phyloP scores from a whole-genome alignment of 2,888 invertebrate species.

The Eumerus sabulonum region DNA sequence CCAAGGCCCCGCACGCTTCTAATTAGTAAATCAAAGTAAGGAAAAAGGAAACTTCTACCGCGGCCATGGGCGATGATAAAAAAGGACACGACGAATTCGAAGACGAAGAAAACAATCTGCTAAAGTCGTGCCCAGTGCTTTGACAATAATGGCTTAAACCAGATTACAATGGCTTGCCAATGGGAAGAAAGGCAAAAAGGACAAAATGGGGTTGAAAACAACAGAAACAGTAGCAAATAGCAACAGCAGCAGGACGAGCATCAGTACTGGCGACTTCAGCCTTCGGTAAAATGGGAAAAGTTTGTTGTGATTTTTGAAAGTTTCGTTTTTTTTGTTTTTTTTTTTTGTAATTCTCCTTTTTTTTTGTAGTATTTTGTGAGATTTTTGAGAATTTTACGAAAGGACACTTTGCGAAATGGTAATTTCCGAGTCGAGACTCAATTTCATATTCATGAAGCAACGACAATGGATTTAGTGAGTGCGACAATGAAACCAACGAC shows the following conservation, averaged over 20 bases:
- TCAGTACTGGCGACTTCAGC: too few relatives aligned
- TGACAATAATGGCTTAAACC: constrained; percentile 67
- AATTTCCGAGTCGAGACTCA: constrained; percentile 63
- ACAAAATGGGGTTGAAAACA: constrained; percentile 7
- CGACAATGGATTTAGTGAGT: constrained; percentile 55
- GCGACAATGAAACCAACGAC: constrained; percentile 18
- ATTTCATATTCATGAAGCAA: constrained; percentile 62
- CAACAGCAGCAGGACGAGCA: constrained; percentile 2
- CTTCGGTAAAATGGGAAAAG: constrained; percentile 60
- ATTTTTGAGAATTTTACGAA: constrained; percentile 3
- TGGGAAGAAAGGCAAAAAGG: background rate
- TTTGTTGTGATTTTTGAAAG: constrained; percentile 50
- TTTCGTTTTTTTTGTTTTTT: constrained; percentile 15
- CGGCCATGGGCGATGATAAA: too few relatives aligned
- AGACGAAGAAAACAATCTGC: constrained; percentile 60
- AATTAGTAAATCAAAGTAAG: constrained; percentile 55
- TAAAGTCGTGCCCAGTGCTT: constrained; percentile 66
- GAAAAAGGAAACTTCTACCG: constrained; percentile 27
- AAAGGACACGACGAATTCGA: background rate
- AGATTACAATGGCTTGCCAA: constrained; percentile 52
- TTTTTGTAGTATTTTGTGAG: constrained; percentile 22
- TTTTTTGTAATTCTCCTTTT: constrained; percentile 10
- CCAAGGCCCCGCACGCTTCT: constrained; percentile 63
- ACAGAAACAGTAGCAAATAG: constrained; percentile 8
- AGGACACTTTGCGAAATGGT: constrained; percentile 55